phyloP scores from a whole-genome alignment of 2,888 invertebrate species.

The Selenia dentaria region DNA sequence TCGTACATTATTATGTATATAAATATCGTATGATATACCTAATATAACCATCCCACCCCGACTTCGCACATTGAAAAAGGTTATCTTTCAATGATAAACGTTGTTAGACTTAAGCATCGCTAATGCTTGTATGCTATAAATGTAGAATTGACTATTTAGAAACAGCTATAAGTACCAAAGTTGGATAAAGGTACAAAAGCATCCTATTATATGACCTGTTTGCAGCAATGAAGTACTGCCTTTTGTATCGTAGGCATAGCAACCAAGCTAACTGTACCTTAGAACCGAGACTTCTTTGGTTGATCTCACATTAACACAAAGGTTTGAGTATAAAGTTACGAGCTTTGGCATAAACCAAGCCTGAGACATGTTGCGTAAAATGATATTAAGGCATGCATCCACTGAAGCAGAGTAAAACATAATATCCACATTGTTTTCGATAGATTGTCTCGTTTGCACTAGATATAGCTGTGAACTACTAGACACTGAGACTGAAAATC shows the following conservation, averaged over 20 bases:
- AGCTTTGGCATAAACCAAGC: not conserved
- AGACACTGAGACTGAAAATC: too few species aligned
- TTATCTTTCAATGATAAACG: conserved; percentile 15
- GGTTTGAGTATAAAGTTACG: not conserved
- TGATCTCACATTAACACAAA: not conserved
- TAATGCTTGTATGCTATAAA: conserved; percentile 23
- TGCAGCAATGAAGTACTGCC: not conserved
- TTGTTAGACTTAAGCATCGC: conserved; percentile 18
- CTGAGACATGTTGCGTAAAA: not conserved
- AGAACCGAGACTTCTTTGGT: not conserved
- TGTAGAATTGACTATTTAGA: conserved; percentile 3
- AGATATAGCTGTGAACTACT: too few species aligned
- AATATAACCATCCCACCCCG: conserved; percentile 32
- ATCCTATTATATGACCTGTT: not conserved
- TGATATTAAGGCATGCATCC: conserved; percentile 9
- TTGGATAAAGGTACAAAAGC: not conserved
- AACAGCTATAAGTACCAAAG: not conserved
- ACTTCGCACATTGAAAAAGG: conserved; percentile 5
- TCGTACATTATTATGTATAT: conserved; percentile 17
- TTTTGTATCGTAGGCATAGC: too few species aligned
- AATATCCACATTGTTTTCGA: too few species aligned
- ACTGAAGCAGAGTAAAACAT: conserved; percentile 10
- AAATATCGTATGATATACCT: conserved; percentile 12
- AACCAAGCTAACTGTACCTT: not conserved
- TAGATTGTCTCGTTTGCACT: too few species aligned